Evolutionary conservation across 2,797 vertebrate genomes (phyloP).

Genomic region (Urophycis tenuis): DNA sequence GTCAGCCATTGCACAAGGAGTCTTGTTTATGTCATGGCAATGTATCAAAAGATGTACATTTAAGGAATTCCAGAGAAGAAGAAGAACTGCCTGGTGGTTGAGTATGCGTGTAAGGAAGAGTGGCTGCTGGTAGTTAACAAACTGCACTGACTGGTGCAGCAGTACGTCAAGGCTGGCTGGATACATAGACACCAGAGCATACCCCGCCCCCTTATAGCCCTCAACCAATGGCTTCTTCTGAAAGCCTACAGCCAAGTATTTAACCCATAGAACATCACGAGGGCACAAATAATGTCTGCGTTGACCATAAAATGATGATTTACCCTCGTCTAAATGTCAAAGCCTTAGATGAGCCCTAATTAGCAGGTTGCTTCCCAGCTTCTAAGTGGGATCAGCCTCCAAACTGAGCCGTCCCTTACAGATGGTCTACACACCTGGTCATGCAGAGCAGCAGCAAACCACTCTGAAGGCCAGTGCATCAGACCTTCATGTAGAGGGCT

Average conservation of each 20-base stretch:
- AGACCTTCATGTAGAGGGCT: not conserved
- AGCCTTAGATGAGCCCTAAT: not conserved
- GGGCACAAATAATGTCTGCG: not conserved
- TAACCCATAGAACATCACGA: not conserved
- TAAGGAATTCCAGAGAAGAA: slow-evolving; percentile 3
- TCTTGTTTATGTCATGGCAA: slow-evolving; percentile 20
- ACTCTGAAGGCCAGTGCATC: not conserved
- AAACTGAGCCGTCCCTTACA: not conserved
- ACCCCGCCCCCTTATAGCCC: slow-evolving; percentile 35
- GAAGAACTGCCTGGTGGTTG: slow-evolving; percentile 20
- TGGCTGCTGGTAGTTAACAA: slow-evolving; percentile 38
- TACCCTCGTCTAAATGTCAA: not conserved
- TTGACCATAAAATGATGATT: not conserved
- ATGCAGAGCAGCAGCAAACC: not conserved
- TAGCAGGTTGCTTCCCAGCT: not conserved
- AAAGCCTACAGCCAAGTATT: not conserved
- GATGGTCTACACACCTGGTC: not conserved
- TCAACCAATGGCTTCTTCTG: not conserved
- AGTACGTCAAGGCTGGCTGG: slow-evolving; percentile 30
- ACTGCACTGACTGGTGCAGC: slow-evolving; percentile 31
- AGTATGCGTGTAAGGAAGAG: slow-evolving; percentile 23
- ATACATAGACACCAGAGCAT: slow-evolving; percentile 52
- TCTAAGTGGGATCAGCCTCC: not conserved
- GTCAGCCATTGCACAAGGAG: slow-evolving; percentile 12
- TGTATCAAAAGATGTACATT: slow-evolving; percentile 13